Evolutionary conservation across 2,113 vertebrate genomes (phyloP).

Genomic region (Corythaixoides concolor): DNA sequence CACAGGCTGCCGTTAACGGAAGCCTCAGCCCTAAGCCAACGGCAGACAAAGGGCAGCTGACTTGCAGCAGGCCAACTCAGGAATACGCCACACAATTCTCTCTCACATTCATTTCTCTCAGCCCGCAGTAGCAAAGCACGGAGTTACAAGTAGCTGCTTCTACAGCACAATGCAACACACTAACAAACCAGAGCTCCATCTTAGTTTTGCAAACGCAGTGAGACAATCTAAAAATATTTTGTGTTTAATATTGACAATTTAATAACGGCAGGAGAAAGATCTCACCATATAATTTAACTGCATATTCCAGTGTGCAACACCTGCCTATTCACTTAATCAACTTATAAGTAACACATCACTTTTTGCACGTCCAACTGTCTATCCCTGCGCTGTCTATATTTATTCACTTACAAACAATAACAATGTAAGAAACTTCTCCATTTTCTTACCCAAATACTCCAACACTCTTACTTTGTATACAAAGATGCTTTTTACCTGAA

Average conservation of each 20-base stretch:
- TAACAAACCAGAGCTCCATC: background rate
- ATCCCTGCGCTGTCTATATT: background rate
- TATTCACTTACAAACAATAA: background rate
- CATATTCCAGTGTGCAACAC: background rate
- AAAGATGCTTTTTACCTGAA: background rate
- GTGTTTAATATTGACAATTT: background rate
- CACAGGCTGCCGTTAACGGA: background rate
- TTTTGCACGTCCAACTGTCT: background rate
- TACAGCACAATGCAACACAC: background rate
- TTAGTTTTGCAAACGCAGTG: background rate
- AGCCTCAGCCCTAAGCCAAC: background rate
- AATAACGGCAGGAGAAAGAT: background rate
- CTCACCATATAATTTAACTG: background rate
- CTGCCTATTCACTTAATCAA: background rate
- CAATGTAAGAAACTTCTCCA: background rate
- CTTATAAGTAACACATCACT: background rate
- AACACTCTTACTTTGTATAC: background rate
- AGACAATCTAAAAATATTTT: background rate
- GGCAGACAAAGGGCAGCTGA: background rate
- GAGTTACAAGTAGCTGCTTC: background rate
- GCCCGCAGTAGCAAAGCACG: background rate
- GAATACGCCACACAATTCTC: background rate
- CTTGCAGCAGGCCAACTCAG: background rate
- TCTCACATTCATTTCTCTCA: rapidly evolving
- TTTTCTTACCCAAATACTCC: background rate